Percentiles rank a stretch among this genome's conserved stretches.
Evolutionary conservation across 2,797 vertebrate species (phyloP).

Genomic region (Cetoscarus ocellatus): DNA sequence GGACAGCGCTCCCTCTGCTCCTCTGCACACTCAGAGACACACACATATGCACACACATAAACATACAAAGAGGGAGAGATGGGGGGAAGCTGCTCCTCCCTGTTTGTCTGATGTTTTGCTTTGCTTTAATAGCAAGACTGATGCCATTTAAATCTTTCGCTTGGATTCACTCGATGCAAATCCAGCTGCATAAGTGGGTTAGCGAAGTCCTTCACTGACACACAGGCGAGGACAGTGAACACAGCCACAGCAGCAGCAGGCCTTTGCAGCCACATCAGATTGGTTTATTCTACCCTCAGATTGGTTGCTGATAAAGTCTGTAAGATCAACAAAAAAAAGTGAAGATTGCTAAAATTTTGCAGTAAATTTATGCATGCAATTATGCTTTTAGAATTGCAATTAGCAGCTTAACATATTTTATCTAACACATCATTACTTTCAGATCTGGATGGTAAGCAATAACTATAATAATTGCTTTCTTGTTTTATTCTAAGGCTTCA

Average conservation of each 20-base stretch:
- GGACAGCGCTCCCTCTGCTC: slow-evolving; percentile 54
- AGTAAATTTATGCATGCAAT: not conserved
- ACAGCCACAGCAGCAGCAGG: slow-evolving; percentile 6
- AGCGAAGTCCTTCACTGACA: slow-evolving; percentile 60
- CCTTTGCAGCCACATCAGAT: slow-evolving; percentile 20
- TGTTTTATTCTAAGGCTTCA: too few relatives aligned
- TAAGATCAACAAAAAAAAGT: slow-evolving; percentile 24
- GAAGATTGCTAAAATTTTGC: not conserved
- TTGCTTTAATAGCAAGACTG: slow-evolving; percentile 80
- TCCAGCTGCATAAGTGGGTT: slow-evolving; percentile 81
- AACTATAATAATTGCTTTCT: too few relatives aligned
- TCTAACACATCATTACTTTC: not conserved
- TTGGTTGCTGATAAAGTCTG: slow-evolving; percentile 21
- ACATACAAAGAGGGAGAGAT: slow-evolving; percentile 6
- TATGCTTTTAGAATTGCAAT: slow-evolving; percentile 13
- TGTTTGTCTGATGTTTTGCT: slow-evolving; percentile 77
- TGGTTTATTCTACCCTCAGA: slow-evolving; percentile 29
- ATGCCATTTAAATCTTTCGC: slow-evolving; percentile 84
- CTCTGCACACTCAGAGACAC: slow-evolving; percentile 33
- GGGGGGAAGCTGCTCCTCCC: slow-evolving; percentile 57
- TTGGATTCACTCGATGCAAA: slow-evolving; percentile 76
- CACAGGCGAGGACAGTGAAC: slow-evolving; percentile 36
- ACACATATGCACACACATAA: slow-evolving; percentile 28
- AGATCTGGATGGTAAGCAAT: not conserved
- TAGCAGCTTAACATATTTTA: slow-evolving; percentile 8